These are phyloP conservation scores for Aradus depressus DNA, from an alignment of 2,888 invertebrate species.

Conservation along the genomic window DNA sequence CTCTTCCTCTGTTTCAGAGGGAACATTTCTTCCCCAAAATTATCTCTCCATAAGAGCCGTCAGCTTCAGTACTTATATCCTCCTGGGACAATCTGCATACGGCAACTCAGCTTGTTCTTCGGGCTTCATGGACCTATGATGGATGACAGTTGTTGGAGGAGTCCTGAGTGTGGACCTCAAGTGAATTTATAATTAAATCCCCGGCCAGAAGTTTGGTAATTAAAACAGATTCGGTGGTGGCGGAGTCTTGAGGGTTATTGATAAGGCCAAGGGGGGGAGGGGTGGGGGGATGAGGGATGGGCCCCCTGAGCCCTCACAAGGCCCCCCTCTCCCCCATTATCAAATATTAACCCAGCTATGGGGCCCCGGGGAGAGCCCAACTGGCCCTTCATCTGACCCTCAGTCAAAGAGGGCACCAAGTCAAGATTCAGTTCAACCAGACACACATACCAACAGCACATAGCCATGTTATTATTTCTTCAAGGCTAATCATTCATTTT, in stretches of 20 bases:
- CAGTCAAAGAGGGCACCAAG: too few relatives aligned
- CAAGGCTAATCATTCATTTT: too few relatives aligned
- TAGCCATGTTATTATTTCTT: too few relatives aligned
- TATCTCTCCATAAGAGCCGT: too few relatives aligned
- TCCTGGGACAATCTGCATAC: constrained; percentile 8
- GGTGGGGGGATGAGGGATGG: neutral
- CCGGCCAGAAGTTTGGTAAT: neutral
- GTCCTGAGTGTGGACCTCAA: neutral
- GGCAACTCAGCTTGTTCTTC: too few relatives aligned
- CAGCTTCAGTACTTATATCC: neutral
- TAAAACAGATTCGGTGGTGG: constrained; percentile 7
- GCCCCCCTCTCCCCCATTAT: neutral
- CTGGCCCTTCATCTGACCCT: constrained; percentile 3
- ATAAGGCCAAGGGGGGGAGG: neutral
- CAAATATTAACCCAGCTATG: constrained; percentile 11
- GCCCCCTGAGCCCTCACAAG: neutral
- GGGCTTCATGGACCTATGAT: too few relatives aligned
- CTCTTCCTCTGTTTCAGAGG: too few relatives aligned
- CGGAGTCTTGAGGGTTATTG: too few relatives aligned
- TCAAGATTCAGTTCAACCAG: too few relatives aligned
- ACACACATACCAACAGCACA: too few relatives aligned
- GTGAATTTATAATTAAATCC: constrained; percentile 10
- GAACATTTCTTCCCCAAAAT: too few relatives aligned
- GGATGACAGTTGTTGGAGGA: constrained; percentile 8
- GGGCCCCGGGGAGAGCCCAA: neutral